Evolutionary conservation across 2,888 invertebrate genomes (phyloP).

Genomic region (Apodemia mormo): DNA sequence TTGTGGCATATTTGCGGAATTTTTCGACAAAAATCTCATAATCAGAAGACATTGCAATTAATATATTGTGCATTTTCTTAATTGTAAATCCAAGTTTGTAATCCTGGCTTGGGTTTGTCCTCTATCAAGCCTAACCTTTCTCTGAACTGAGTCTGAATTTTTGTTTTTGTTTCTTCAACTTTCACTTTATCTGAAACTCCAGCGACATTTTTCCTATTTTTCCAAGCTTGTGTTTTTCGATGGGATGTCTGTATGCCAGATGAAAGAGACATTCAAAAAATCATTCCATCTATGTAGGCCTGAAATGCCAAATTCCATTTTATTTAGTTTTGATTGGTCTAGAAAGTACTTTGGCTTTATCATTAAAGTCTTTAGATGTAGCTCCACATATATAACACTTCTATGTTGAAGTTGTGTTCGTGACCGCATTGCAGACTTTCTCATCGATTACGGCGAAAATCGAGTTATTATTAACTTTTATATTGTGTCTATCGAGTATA

Average conservation of each 20-base stretch:
- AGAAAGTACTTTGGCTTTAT: slow-evolving; percentile 7
- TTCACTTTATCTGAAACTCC: slow-evolving; percentile 3
- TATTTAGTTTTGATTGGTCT: slow-evolving; percentile 1
- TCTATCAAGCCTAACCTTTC: neutral
- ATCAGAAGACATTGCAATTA: neutral
- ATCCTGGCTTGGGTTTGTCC: slow-evolving; percentile 3
- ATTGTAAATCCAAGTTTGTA: slow-evolving; percentile 9
- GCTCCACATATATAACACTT: slow-evolving; percentile 44
- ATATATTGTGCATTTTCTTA: slow-evolving; percentile 6
- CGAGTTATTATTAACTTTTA: slow-evolving; percentile 17
- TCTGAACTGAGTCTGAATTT: slow-evolving; percentile 1
- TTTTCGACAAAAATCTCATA: neutral
- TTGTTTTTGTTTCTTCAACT: neutral
- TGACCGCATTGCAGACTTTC: slow-evolving; percentile 40
- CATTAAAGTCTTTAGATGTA: slow-evolving; percentile 33
- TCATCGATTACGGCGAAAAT: slow-evolving; percentile 44
- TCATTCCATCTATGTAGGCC: neutral
- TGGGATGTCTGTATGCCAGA: slow-evolving; percentile 11
- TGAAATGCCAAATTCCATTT: neutral
- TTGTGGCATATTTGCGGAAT: neutral
- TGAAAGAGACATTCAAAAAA: slow-evolving; percentile 12
- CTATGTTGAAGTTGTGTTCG: neutral
- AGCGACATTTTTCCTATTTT: neutral
- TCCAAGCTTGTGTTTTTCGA: neutral
- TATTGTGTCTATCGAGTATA: slow-evolving; percentile 16